Evolutionary conservation across 2,113 vertebrate genomes (phyloP), one percentile per base, ranked within the genome.

Genomic region (Spermophilus dauricus): DNA sequence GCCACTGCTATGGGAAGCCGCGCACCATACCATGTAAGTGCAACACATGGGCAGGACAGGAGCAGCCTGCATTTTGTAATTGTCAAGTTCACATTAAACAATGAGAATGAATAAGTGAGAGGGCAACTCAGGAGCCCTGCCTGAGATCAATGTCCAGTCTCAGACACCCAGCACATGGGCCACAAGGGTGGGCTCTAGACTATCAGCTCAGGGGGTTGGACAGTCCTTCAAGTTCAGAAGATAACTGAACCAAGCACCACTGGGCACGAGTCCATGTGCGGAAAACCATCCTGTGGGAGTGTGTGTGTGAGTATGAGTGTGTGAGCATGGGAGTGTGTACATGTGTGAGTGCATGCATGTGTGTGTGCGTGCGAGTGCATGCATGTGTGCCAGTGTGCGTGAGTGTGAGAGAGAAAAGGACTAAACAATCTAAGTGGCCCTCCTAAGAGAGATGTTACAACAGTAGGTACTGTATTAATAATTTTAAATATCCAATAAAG

Each of bases 1-100:
- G 48, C 18, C 18, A 24, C 82, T 24, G 34, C 37, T 4, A 6
- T 4, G 30, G 30, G 78, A 18, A 75, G 37, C 20, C 12, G 76
- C 20, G 22, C 20, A 22, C 56, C 56, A 8, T 37, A 42, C 12
- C 39, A 17, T 0, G 3, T 12, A 17, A 0, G 11, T 6, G 4
- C 0, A 0, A 7, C 56, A 58, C 56, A 58, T 20, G 20, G 56
- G 56, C 20, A 58, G 20, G 6, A 32, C 24, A 58, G 1, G 1
- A 8, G 22, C 69, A 22, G 86, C 16, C 2, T 18, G 8, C n/a
- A 8, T 2, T 37, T 8, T 8, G n/a, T 22, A n/a, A 8, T 58
- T 58, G 20, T 58, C 6, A 65, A 24, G 32, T 0, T 9, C 53
- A n/a, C 78, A 16, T 24, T 5, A 65, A 7, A 82, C 13, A 34